Conservation (phyloP, 1,140 invertebrate genomes). For the Pseudomyrmex gracilis region DNA sequence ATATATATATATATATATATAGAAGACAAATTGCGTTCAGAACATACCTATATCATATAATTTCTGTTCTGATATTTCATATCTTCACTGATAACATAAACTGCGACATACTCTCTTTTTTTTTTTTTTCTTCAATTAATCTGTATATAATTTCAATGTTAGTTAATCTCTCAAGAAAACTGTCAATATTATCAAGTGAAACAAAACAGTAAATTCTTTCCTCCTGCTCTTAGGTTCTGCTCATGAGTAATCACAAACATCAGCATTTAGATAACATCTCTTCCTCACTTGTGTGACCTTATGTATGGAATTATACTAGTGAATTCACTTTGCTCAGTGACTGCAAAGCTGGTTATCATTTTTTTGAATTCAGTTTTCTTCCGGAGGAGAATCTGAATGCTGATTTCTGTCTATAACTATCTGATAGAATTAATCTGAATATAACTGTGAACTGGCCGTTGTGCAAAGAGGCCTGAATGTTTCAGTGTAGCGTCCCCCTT, state of each 20-base stretch:
- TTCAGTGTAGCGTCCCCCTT: slow-evolving; percentile 84
- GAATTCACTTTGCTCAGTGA: not conserved
- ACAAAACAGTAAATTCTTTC: slow-evolving; percentile 61
- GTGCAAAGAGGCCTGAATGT: slow-evolving; percentile 83
- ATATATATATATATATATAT: too few relatives aligned
- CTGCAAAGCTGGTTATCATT: not conserved
- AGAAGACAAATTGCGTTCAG: slow-evolving; percentile 1
- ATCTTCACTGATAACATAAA: slow-evolving; percentile 8
- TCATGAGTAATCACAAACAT: slow-evolving; percentile 50
- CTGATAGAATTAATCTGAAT: slow-evolving; percentile 72
- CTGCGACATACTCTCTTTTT: not conserved
- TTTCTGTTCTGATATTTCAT: slow-evolving; percentile 7
- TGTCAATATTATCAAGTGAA: slow-evolving; percentile 51
- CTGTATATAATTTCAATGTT: slow-evolving; percentile 4
- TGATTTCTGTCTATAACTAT: slow-evolving; percentile 54
- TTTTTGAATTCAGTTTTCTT: not conserved
- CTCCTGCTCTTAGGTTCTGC: slow-evolving; percentile 69
- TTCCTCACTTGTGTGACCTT: not conserved
- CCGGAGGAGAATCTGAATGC: slow-evolving; percentile 60
- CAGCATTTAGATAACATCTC: slow-evolving; percentile 63
- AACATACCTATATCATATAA: slow-evolving; percentile 33
- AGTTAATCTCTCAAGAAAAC: slow-evolving; percentile 42
- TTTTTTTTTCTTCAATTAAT: not conserved
- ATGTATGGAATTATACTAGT: not conserved
- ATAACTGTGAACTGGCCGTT: slow-evolving; percentile 79